phyloP scores from a whole-genome alignment of 1,140 invertebrate genomes.

The Paraescarpia echinospica region DNA sequence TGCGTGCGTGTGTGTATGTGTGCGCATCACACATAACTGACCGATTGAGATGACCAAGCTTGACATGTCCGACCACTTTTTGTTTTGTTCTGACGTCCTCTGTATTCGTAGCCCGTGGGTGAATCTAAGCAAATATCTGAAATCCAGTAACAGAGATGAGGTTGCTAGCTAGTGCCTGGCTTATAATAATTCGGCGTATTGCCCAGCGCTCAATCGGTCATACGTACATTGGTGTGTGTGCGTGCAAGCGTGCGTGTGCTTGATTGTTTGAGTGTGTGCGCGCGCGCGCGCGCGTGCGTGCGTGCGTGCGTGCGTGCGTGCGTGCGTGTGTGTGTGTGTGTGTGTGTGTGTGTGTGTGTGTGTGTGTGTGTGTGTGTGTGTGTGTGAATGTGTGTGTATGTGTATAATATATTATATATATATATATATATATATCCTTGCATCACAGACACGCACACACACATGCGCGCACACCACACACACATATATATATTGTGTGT shows the following conservation, averaged over 20 bases:
- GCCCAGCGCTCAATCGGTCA: no score
- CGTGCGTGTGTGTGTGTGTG: not conserved
- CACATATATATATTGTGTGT: not conserved
- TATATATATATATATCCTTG: not conserved
- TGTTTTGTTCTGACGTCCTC: not conserved
- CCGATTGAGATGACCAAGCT: not conserved
- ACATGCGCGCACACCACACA: not conserved
- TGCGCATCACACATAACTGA: not conserved
- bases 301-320: not conserved
- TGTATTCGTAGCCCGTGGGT: not conserved
- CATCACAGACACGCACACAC: not conserved
- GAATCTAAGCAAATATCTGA: not conserved
- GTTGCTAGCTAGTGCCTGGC: no score
- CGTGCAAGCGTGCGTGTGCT: not conserved
- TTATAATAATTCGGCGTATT: no score
- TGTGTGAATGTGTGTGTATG: not conserved
- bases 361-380: not conserved
- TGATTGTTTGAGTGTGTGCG: not conserved
- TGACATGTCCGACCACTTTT: not conserved
- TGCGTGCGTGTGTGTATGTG: not conserved
- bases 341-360: not conserved
- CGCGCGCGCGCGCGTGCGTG: not conserved
- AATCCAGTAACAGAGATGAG: not conserved
- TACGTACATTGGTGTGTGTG: no score
- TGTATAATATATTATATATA: not conserved